Base-by-base conservation (phyloP, 2,888 invertebrate species). In the Watsonalla cultraria region DNA sequence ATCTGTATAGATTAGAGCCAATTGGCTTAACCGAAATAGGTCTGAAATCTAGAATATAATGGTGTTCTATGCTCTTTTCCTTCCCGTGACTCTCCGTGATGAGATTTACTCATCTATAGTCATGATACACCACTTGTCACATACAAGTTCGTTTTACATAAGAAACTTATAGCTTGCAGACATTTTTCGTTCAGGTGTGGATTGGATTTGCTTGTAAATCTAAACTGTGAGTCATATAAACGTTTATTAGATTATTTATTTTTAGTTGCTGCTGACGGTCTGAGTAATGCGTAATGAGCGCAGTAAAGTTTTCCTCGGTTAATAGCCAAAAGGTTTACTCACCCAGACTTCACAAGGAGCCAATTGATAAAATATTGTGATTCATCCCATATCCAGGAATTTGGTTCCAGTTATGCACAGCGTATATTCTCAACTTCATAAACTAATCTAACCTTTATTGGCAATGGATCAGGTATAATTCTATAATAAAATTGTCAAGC, bases 321-420 rank as follows among this genome's bases (percentile, higher is more conserved):
- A 46, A 34, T 46, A 15, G 45, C n/a, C 13, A 39, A 39, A 46
- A 46, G 15, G 13, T 46, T 53, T 46, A 53, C 50, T 53, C 53
- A 53, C 50, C 49, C 37, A 53, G 39, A 53, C 46, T 49, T 49
- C 45, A 46, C 35, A 49, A 48, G 35, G 46, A 46, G 45, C 24
- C 7, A 24, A 46, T 53, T 49, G 49, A 46, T 50, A 53, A 45
- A 53, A 9, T 45, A 46, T 37, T 15, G 24, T 53, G 46, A 39
- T 50, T 49, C 50, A 9, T 13, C 39, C n/a, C 35, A 46, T 46
- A 46, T 50, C 46, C 50, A 46, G 13, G 53, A 50, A 46, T 46
- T 39, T 46, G 37, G 14, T 8, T 24, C 37, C 46, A 53, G 7
- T 34, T 5, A 14, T 13, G 37, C 37, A 49, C 37, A 39, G 11